Conservation (phyloP, 2,888 invertebrate genomes). For the Aphodius sticticus region DNA sequence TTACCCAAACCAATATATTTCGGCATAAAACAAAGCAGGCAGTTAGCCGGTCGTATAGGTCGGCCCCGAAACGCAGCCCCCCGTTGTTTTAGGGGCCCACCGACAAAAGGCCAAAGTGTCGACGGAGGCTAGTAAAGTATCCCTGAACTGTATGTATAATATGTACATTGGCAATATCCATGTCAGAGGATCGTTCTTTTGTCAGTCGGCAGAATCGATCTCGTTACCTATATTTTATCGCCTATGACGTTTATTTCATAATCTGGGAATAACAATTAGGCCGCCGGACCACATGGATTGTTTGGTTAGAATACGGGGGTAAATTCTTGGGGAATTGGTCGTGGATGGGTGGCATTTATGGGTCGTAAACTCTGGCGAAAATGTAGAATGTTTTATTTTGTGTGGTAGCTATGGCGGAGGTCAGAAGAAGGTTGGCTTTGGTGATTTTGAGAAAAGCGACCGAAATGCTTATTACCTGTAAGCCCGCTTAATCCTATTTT, state of each 20-base stretch:
- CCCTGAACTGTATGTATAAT: neutral
- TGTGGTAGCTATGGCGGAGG: neutral
- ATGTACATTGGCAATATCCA: neutral
- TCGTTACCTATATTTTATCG: constrained; percentile 21
- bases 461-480: neutral
- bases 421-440: neutral
- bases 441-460: neutral
- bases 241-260: constrained; percentile 23
- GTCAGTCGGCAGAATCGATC: neutral
- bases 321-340: constrained; percentile 17
- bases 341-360: constrained; percentile 15
- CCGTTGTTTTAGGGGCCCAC: constrained; percentile 40
- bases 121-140: constrained; percentile 37
- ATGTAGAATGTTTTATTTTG: neutral
- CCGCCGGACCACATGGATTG: neutral
- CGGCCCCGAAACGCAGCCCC: constrained; percentile 41
- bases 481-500: neutral
- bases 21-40: constrained; percentile 43
- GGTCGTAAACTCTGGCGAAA: constrained; percentile 14
- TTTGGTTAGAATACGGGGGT: neutral
- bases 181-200: neutral
- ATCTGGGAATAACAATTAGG: constrained; percentile 12
- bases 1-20: constrained; percentile 42
- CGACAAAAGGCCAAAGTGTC: constrained; percentile 44
- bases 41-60: constrained; percentile 37